A percentile compares a stretch with the other conserved stretches of the same genome.
phyloP scores from a whole-genome alignment of 2,797 vertebrate species.

The Notamacropus eugenii region DNA sequence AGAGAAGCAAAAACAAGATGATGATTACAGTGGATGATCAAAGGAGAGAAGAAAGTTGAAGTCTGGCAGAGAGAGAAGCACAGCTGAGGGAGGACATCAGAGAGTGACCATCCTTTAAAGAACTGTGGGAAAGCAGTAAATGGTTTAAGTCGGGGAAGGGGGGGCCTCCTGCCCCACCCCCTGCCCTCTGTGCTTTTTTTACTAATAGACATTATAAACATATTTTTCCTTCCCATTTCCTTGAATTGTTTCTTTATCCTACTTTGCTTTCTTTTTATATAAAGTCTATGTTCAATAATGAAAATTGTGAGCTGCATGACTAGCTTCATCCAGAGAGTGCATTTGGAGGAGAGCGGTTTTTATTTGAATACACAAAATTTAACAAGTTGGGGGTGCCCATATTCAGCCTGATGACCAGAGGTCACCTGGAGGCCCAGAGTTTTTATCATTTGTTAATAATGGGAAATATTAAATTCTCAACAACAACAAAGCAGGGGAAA shows the following conservation, averaged over 20 bases:
- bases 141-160: neutral
- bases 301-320: neutral
- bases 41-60: neutral
- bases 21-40: neutral
- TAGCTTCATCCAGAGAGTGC: neutral
- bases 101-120: neutral
- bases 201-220: neutral
- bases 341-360: neutral
- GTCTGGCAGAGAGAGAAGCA: neutral
- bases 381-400: neutral
- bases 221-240: neutral
- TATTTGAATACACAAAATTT: neutral
- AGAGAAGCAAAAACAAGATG: neutral
- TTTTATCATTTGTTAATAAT: neutral
- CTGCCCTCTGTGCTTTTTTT: neutral
- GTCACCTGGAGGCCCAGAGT: neutral
- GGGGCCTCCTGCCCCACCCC: neutral
- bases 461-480: neutral
- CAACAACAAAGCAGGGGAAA: neutral
- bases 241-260: neutral
- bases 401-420: neutral
- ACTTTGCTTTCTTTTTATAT: neutral
- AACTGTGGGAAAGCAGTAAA: neutral
- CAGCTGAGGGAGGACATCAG: neutral
- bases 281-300: neutral